Evolutionary conservation across 2,113 vertebrate species (phyloP), one percentile per base, ranked within the genome.

Genomic region (Platysternon megacephalum): DNA sequence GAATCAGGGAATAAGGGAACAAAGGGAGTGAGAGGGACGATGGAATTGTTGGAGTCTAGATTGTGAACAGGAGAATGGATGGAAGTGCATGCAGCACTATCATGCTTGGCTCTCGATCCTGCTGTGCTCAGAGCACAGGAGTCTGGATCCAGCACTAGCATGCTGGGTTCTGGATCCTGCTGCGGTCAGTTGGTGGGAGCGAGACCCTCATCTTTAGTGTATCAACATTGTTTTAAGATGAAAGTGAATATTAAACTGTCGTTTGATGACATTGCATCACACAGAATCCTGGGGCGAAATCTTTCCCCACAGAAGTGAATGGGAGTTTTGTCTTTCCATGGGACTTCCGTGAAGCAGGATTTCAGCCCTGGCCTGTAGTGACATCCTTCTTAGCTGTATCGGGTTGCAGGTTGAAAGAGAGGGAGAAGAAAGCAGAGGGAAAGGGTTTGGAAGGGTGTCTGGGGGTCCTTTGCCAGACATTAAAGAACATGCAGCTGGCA

Each of bases 81-180:
- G 65, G 19, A 72, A 72, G 19, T 72, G 65, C n/a, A 16, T 3
- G 24, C 49, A 3, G 39, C 22, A 32, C 42, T 4, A 3, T 0
- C 0, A 16, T 2, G 11, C 24, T 74, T 22, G 49, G 49, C 42
- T 14, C 7, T 3, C 12, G 1, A 10, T 56, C 35, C 6, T 24
- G 21, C 79, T 39, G 76, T 5, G 35, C 51, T 81, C n/a, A 8
- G 39, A 76, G 11, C 24, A 24, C 21, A 13, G 42, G 42, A 24
- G 39, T 39, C 39, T 42, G 26, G 26, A 28, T 78, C 42, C 11
- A 78, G 24, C 12, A 14, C 11, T 78, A 28, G 42, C 24, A 4
- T 44, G 4, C 42, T 78, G 42, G 24, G 11, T 26, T 46, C 11
- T 42, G 39, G 6, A 46, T 46, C 42, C 42, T 28, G 42, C 65